Percentiles rank a stretch among this genome's conserved stretches.
Evolutionary conservation across 2,797 vertebrate species (phyloP).

Genomic region (Dromococcyx pavoninus): DNA sequence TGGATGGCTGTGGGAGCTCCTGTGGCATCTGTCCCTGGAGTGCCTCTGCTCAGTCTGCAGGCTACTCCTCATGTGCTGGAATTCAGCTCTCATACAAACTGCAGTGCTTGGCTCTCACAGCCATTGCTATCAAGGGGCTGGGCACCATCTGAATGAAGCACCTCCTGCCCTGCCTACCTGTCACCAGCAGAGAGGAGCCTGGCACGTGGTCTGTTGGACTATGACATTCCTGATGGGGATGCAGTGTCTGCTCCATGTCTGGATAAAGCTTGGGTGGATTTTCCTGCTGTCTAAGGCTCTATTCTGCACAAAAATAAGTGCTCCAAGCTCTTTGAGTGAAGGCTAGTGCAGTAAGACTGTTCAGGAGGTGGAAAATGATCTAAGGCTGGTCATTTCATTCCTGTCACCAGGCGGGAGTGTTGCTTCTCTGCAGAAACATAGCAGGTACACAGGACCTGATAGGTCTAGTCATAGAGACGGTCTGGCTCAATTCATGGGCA

Average conservation of each 20-base stretch:
- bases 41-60: background rate
- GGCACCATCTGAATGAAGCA: fast-evolving
- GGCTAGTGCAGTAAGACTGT: background rate
- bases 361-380: background rate
- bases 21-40: background rate
- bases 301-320: background rate
- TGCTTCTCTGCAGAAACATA: background rate
- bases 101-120: fast-evolving
- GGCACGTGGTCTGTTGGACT: background rate
- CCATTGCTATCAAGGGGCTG: background rate
- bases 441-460: background rate
- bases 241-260: background rate
- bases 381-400: background rate
- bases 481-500: background rate
- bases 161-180: background rate
- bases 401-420: background rate
- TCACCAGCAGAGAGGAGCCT: background rate
- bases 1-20: background rate
- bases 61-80: background rate
- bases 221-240: fast-evolving
- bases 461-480: background rate
- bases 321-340: background rate
- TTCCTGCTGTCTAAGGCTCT: background rate
- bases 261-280: background rate
- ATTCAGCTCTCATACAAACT: background rate